Evolutionary conservation across 64 coral and sea anemone genomes (phyloP).

Genomic region (Dendronephthya gigantea): DNA sequence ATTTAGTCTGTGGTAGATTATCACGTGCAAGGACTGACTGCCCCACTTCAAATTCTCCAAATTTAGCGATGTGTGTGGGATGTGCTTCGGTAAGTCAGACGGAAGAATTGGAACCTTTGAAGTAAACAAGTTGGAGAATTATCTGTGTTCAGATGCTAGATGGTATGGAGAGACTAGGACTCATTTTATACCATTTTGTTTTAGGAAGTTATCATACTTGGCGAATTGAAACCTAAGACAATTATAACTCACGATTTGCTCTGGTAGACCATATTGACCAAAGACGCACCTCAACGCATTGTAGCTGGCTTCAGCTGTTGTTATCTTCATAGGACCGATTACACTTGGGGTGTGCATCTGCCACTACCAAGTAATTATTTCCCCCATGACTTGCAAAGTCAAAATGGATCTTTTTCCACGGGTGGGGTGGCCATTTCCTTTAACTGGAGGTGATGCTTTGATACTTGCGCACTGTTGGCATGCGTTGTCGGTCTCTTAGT

Average conservation of each 20-base stretch:
- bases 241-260: not conserved
- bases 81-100: not conserved
- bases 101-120: not conserved
- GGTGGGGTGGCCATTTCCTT: not conserved
- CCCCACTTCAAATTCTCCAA: not conserved
- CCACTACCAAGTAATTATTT: not conserved
- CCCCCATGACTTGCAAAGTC: not conserved
- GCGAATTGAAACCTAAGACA: not conserved
- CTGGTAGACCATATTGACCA: not conserved
- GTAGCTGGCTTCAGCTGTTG: not conserved
- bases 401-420: not conserved
- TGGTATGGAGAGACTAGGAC: not conserved
- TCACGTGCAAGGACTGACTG: not conserved
- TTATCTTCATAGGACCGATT: not conserved
- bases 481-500: not conserved
- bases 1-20: not conserved
- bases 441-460: not conserved
- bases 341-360: constrained; percentile 26
- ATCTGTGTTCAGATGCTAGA: not conserved
- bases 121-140: not conserved
- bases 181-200: not conserved
- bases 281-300: not conserved
- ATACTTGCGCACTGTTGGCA: not conserved
- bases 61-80: not conserved
- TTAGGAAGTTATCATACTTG: not conserved